Evolutionary conservation across 2,888 invertebrate species (phyloP).

Genomic region (Gymnoscelis rufifasciata): DNA sequence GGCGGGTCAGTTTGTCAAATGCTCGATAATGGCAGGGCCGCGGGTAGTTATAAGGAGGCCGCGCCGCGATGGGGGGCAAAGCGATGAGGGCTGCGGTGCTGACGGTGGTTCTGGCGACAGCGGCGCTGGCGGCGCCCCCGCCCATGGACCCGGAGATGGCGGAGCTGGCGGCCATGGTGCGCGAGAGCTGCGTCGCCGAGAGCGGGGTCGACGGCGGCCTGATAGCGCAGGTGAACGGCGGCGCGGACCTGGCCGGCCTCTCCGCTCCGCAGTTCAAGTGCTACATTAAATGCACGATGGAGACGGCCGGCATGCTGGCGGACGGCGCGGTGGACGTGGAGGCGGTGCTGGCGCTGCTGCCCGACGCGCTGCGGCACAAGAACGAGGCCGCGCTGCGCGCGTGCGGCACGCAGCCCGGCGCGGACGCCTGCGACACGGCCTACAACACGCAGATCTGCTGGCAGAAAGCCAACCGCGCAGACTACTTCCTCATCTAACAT

Average conservation of each 20-base stretch:
- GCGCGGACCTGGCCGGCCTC: constrained; percentile 42
- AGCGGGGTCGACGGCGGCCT: constrained; percentile 52
- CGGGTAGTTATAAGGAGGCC: not conserved
- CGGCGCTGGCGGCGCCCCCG: constrained; percentile 6
- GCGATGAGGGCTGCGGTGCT: not conserved
- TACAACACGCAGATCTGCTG: constrained; percentile 65
- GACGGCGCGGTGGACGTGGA: constrained; percentile 62
- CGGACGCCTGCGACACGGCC: constrained; percentile 66
- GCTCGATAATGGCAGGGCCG: constrained; percentile 42
- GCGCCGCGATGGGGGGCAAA: not conserved
- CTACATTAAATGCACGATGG: constrained; percentile 69
- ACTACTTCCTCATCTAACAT: constrained; percentile 59
- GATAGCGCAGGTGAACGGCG: constrained; percentile 53
- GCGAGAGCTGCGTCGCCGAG: constrained; percentile 58
- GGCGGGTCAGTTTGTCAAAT: constrained; percentile 33
- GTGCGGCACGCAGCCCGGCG: constrained; percentile 57
- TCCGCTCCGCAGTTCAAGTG: constrained; percentile 58
- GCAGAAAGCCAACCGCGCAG: constrained; percentile 54
- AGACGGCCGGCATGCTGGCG: constrained; percentile 64
- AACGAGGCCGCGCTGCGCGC: constrained; percentile 42
- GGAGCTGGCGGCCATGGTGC: constrained; percentile 59
- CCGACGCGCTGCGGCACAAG: constrained; percentile 44
- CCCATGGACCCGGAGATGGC: constrained; percentile 61
- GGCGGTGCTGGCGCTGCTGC: constrained; percentile 57
- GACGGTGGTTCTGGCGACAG: constrained; percentile 27